phyloP scores from a whole-genome alignment of 2,888 invertebrate species.

The Anaspis maculata region DNA sequence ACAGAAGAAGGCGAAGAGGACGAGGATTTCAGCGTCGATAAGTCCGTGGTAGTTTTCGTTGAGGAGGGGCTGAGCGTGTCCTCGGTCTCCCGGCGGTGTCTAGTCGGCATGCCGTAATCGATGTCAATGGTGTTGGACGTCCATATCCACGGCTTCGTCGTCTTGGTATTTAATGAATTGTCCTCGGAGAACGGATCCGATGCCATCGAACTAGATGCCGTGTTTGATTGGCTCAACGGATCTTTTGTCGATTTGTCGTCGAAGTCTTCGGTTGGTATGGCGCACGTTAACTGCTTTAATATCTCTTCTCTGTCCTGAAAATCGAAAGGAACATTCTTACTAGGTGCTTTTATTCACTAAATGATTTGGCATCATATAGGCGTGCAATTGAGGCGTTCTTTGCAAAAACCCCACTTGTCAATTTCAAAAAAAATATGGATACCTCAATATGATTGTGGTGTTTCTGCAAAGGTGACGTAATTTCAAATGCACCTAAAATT shows the following conservation, averaged over 20 bases:
- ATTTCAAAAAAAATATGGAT: too few relatives aligned
- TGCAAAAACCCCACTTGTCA: too few relatives aligned
- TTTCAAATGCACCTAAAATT: too few relatives aligned
- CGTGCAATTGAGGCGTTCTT: too few relatives aligned
- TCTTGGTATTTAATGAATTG: slow-evolving; percentile 16
- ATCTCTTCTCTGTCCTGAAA: slow-evolving; percentile 54
- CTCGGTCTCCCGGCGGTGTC: slow-evolving; percentile 41
- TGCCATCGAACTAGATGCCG: slow-evolving; percentile 11
- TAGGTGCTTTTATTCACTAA: too few relatives aligned
- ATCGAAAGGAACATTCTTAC: too few relatives aligned
- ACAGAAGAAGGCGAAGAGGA: too few relatives aligned
- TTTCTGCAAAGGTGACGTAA: too few relatives aligned
- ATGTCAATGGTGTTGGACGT: slow-evolving; percentile 39
- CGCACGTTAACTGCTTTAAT: slow-evolving; percentile 51
- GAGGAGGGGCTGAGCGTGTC: slow-evolving; percentile 32
- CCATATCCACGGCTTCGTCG: slow-evolving; percentile 36
- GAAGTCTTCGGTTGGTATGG: slow-evolving; percentile 36
- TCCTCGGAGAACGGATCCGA: slow-evolving; percentile 13
- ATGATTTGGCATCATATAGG: too few relatives aligned
- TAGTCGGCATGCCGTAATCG: slow-evolving; percentile 37
- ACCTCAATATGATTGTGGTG: too few relatives aligned
- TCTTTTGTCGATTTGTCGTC: slow-evolving; percentile 27
- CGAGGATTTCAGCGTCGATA: too few relatives aligned
- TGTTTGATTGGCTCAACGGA: too few relatives aligned
- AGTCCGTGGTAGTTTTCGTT: slow-evolving; percentile 25